Evolutionary conservation across 2,888 invertebrate species (phyloP), one percentile per base, ranked within the genome.

Genomic region (Anoncus sp.): DNA sequence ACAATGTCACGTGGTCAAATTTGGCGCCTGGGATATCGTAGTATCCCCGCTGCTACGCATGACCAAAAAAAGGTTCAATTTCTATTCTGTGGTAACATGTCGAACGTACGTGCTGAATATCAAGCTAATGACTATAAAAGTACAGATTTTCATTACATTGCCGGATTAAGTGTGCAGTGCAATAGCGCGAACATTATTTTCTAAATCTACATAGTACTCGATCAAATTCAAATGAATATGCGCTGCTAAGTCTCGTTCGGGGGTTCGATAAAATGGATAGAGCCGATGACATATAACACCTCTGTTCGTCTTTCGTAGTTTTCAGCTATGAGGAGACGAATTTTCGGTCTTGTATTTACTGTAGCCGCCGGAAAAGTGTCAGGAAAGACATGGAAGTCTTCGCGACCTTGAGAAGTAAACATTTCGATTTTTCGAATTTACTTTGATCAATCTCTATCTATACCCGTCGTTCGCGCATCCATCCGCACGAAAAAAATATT

Each of bases 311-410:
- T 5, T 31, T 49, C 47, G 10, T 20, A 22, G 12, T 10, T 20
- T 49, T 20, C 14, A 3, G 5, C 24, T 35, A 55, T 7, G 1
- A 35, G 31, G 5, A 18, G 9, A 18, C 31, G 31, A 55, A 55
- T 35, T 16, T 55, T 22, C 10, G 38, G 14, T 6, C 18, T 57
- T 16, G 12, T n/a, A 12, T 57, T 65, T n/a, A 72, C 47, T 65
- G 72, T 59, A 59, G 43, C 12, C 65, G 57, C 12, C 73, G 73
- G 31, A 73, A 35, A 43, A 73, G 73, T 18, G 73, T 73, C 20
- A 73, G 66, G 49, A 66, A 73, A 3, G 59, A 66, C 66, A 73
- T 66, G 9, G 73, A 73, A 10, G 59, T 66, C 51, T 66, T 73
- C 40, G 66, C 49, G 16, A 73, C 16, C 73, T 73, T 31, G 12